A percentile compares a stretch with the other conserved stretches of the same genome.
Conservation (phyloP, 37 sponge, comb jelly and placozoan genomes). For the Eunapius fragilis region DNA sequence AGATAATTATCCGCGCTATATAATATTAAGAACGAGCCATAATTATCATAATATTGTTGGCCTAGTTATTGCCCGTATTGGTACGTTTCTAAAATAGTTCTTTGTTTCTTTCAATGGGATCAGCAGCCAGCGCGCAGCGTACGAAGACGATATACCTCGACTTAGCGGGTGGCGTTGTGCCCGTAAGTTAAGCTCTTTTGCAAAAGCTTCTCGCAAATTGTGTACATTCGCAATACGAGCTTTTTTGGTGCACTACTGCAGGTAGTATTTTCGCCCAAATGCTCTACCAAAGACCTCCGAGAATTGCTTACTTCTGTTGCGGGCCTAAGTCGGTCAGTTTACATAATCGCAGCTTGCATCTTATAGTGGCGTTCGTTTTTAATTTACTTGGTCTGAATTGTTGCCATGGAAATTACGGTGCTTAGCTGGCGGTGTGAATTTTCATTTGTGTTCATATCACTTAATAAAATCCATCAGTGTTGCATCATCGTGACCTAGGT, state of each 20-base stretch:
- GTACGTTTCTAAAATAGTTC: too few species aligned
- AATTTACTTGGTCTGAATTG: not conserved
- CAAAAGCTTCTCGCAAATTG: not conserved
- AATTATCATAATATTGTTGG: too few species aligned
- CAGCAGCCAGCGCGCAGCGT: constrained; percentile 8
- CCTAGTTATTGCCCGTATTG: too few species aligned
- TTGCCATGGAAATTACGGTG: not conserved
- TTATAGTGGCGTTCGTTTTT: too few species aligned
- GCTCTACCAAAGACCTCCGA: constrained; percentile 46
- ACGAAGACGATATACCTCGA: constrained; percentile 31
- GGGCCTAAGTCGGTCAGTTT: constrained; percentile 55
- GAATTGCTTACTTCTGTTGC: constrained; percentile 60
- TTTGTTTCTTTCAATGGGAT: not conserved
- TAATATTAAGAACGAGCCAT: not conserved
- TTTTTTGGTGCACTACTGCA: not conserved
- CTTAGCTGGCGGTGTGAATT: not conserved
- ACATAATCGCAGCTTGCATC: not conserved
- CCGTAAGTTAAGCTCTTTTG: constrained; percentile 5
- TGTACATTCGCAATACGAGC: not conserved
- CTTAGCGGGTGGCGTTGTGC: not conserved
- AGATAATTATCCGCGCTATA: not conserved
- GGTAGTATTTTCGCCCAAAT: constrained; percentile 47
- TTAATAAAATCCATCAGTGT: too few species aligned
- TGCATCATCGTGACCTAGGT: not conserved
- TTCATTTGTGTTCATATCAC: not conserved